Percentiles rank a stretch among this genome's conserved stretches.
These are phyloP conservation scores for Lithophane socia DNA, from an alignment of 2,888 invertebrate species.

Conservation along the genomic window DNA sequence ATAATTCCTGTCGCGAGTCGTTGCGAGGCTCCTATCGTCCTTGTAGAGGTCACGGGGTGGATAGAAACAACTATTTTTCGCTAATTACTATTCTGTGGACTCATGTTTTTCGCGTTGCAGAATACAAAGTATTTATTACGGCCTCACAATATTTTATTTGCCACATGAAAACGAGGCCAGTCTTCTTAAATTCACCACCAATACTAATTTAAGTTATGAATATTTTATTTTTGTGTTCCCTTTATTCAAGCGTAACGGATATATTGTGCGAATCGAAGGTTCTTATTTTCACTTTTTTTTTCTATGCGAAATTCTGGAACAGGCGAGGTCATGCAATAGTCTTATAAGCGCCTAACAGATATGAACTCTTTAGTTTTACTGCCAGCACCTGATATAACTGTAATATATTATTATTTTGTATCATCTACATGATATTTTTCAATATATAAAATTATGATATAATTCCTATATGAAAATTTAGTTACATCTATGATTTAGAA, in stretches of 20 bases:
- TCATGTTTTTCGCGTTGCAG: constrained; percentile 38
- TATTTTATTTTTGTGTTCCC: constrained; percentile 44
- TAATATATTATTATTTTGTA: constrained; percentile 32
- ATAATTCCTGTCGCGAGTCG: constrained; percentile 45
- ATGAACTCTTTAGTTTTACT: constrained; percentile 22
- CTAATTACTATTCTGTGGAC: constrained; percentile 44
- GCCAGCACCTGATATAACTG: constrained; percentile 33
- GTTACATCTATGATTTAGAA: constrained; percentile 32
- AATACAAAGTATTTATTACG: constrained; percentile 28
- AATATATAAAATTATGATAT: constrained; percentile 20
- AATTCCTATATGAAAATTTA: constrained; percentile 11
- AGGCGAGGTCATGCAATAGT: constrained; percentile 42
- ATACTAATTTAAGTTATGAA: constrained; percentile 49
- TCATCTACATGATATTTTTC: constrained; percentile 37
- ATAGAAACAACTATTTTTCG: constrained; percentile 46
- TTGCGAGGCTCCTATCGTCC: constrained; percentile 49
- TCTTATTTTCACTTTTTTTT: constrained; percentile 9
- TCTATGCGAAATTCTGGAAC: neutral
- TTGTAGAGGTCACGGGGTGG: constrained; percentile 60
- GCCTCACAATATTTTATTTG: constrained; percentile 51
- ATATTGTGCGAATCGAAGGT: constrained; percentile 38
- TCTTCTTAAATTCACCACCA: constrained; percentile 45
- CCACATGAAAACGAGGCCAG: constrained; percentile 53
- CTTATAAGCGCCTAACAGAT: constrained; percentile 15
- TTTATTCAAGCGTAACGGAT: constrained; percentile 51